Percentiles rank a stretch among this genome's conserved stretches.
phyloP scores from a whole-genome alignment of 1,140 invertebrate genomes.

The Drosophila persimilis region DNA sequence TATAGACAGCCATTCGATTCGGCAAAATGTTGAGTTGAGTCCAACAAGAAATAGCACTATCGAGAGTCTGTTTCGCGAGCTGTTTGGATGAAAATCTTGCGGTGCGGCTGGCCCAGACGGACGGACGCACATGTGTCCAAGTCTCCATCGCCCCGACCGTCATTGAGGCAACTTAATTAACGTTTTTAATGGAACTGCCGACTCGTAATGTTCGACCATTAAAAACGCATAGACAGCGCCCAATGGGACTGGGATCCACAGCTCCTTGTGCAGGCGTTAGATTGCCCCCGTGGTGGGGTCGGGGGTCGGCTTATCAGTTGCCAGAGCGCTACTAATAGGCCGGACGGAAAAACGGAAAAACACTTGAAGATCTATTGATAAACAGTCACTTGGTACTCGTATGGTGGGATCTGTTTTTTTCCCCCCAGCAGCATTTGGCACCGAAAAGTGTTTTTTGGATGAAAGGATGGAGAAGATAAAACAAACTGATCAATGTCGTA shows the following conservation, averaged over 20 bases:
- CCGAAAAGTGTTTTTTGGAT: conserved; percentile 30
- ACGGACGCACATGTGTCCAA: conserved; percentile 41
- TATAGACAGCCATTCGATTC: conserved; percentile 60
- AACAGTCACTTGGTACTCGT: conserved; percentile 25
- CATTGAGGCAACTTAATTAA: conserved; percentile 77
- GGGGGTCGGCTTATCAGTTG: conserved; percentile 58
- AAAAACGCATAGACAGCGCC: conserved; percentile 43
- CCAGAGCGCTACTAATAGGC: conserved; percentile 66
- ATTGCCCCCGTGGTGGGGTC: conserved; percentile 3
- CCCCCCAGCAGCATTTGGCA: conserved; percentile 9
- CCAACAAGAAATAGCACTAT: conserved; percentile 37
- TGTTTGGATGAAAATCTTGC: conserved; percentile 76
- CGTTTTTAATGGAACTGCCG: conserved; percentile 77
- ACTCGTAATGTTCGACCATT: conserved; percentile 73
- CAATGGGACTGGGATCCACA: conserved; percentile 26
- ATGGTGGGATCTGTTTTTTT: conserved; percentile 21
- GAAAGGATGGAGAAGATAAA: conserved; percentile 10
- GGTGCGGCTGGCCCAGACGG: conserved; percentile 41
- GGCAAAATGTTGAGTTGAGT: conserved; percentile 62
- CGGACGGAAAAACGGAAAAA: conserved; percentile 43
- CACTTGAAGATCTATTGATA: conserved; percentile 64
- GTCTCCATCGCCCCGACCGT: conserved; percentile 13
- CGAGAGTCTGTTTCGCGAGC: conserved; percentile 57
- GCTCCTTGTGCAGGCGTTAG: conserved; percentile 11
- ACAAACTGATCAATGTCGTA: conserved; percentile 34